Evolutionary conservation across 2,797 vertebrate genomes (phyloP).

Genomic region (Peromyscus melanophrys): DNA sequence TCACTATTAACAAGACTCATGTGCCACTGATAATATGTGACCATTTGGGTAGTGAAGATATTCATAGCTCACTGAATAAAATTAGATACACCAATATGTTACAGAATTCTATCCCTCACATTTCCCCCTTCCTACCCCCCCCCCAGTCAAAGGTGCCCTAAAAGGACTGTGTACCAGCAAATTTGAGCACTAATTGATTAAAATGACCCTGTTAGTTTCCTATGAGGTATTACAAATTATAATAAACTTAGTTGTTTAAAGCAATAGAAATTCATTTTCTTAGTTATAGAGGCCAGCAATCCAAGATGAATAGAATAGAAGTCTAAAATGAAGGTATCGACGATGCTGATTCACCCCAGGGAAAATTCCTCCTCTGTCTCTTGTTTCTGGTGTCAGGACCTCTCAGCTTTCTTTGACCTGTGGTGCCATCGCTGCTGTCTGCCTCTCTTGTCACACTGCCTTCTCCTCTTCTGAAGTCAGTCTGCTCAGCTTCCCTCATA

Average conservation of each 20-base stretch:
- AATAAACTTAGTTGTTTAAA: slow-evolving; percentile 10
- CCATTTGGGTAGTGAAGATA: slow-evolving; percentile 39
- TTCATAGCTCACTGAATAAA: slow-evolving; percentile 29
- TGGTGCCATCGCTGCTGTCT: background rate
- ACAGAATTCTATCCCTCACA: background rate
- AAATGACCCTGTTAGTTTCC: background rate
- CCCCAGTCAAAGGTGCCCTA: background rate
- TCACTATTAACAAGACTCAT: slow-evolving; percentile 35
- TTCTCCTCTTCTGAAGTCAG: slow-evolving; percentile 11
- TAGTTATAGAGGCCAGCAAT: background rate
- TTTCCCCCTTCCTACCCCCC: background rate
- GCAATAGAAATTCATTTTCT: slow-evolving; percentile 44
- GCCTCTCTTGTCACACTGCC: background rate
- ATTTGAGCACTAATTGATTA: background rate
- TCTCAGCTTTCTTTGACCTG: background rate
- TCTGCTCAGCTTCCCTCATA: background rate
- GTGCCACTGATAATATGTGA: background rate
- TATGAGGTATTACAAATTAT: slow-evolving; percentile 34
- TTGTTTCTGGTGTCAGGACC: background rate
- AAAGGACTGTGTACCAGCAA: background rate
- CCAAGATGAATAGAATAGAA: background rate
- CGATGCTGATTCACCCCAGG: background rate
- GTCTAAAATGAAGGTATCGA: slow-evolving; percentile 7
- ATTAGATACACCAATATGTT: slow-evolving; percentile 24
- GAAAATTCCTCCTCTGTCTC: background rate